Base-by-base conservation (phyloP, 1,140 invertebrate species). In the Aphidius gifuensis region DNA sequence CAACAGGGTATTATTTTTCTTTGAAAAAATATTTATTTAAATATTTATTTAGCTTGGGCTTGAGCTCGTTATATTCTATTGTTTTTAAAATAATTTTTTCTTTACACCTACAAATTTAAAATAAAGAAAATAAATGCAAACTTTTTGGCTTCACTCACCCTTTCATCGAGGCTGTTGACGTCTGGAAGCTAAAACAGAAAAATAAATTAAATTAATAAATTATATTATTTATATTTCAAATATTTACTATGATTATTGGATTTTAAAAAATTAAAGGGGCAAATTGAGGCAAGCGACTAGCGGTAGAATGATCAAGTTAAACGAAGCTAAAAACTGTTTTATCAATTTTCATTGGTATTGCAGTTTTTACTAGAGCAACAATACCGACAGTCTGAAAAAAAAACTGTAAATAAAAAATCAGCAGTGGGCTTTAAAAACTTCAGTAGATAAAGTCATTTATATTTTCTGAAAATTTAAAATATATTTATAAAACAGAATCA, bases 131-230 rank as follows among this genome's bases (percentile, higher is more conserved):
- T 32, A 32, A 32, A 32, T 32, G 23, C 0, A 32, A 32, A 32
- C 23, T 32, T 32, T 32, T 32, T 32, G 23, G 23, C 23, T 32
- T 32, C 23, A 73, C 75, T 78, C 68, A 80, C 77, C 74, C 75
- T 80, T 62, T 78, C 75, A 62, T 78, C 74, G 64, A 79, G 74
- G 46, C 66, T 79, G 63, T 73, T 71, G 50, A 79, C 39, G 60
- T 79, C 75, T 45, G 77, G 76, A 64, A 80, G 64, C 77, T 80
- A 71, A 61, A 80, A 80, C 62, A 71, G 9, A 72, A 74, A 57
- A 63, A 65, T 66, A 61, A 39, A 62, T 32, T 32, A 32, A 32
- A 32, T 38, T 58, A 57, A 44, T 47, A 16, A 50, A 65, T 65
- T 60, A 49, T 66, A 16, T 64, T 56, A 60, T 55, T 55, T 9